These are phyloP conservation scores for Coracias cyanogaster DNA, from an alignment of 2,797 vertebrate genomes.

Conservation along the genomic window DNA sequence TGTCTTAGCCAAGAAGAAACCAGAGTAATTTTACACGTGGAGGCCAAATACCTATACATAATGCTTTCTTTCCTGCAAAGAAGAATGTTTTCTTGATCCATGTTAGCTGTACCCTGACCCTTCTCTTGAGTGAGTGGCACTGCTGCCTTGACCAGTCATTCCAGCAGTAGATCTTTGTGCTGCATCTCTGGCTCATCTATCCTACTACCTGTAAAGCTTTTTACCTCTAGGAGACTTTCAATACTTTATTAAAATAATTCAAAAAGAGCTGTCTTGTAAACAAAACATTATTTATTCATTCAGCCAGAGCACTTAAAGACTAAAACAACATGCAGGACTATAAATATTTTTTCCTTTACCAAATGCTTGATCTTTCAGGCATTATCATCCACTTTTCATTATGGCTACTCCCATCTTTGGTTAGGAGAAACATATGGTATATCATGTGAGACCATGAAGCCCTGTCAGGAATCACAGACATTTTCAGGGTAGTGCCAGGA, in stretches of 20 bases:
- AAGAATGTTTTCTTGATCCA: not conserved
- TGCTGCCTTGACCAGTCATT: not conserved
- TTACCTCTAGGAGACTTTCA: not conserved
- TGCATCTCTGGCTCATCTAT: not conserved
- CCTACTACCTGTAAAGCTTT: not conserved
- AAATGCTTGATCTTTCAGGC: not conserved
- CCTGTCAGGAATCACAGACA: not conserved
- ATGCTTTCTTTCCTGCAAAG: not conserved
- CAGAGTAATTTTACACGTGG: not conserved
- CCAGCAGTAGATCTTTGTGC: not conserved
- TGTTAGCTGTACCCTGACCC: not conserved
- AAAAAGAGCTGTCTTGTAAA: not conserved
- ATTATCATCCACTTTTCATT: not conserved
- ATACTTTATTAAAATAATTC: not conserved
- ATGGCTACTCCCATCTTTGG: not conserved
- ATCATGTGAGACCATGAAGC: not conserved
- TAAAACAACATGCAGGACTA: not conserved
- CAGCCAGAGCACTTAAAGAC: not conserved
- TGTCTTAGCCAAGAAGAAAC: not conserved
- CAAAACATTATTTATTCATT: not conserved
- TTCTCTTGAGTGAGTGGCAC: not conserved
- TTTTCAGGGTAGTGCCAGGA: conserved; percentile 18
- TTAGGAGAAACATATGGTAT: not conserved
- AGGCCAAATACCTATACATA: not conserved
- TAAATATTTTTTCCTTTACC: not conserved